A percentile compares a stretch with the other conserved stretches of the same genome.
phyloP scores from a whole-genome alignment of 1,140 invertebrate genomes.

The Penaeus japonicus region DNA sequence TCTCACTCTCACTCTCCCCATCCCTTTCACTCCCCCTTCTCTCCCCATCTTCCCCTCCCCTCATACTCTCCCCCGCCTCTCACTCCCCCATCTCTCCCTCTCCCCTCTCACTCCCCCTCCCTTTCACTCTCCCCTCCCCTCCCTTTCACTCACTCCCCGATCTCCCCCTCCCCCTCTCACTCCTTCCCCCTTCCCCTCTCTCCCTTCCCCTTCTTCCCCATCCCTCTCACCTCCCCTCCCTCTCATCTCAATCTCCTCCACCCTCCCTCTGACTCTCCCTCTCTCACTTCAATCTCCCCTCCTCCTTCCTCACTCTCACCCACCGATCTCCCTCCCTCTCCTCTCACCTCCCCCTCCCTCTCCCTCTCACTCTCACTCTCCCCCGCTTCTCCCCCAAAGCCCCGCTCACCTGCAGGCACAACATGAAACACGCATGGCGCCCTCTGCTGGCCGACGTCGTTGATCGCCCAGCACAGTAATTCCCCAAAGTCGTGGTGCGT shows the following conservation, averaged over 20 bases:
- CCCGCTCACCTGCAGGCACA: conserved; percentile 70
- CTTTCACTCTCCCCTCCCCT: neutral
- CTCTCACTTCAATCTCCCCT: neutral
- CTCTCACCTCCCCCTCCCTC: neutral
- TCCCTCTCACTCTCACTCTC: neutral
- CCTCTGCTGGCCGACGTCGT: conserved; percentile 77
- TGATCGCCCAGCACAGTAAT: conserved; percentile 80
- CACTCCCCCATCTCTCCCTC: neutral
- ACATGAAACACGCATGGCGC: conserved; percentile 84
- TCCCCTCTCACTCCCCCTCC: no score
- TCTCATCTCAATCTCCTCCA: no score
- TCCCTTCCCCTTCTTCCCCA: neutral
- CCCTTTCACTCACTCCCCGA: neutral
- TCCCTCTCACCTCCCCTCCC: neutral
- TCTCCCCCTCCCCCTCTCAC: neutral
- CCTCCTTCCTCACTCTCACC: neutral
- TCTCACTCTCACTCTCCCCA: neutral
- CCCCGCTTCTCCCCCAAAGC: neutral
- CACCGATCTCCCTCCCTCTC: neutral
- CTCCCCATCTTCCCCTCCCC: neutral
- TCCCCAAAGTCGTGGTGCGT: conserved; percentile 77
- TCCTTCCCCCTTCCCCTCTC: neutral
- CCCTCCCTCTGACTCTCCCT: neutral
- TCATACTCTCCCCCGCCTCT: neutral
- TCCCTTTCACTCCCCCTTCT: conserved; percentile 1